Evolutionary conservation across 1,140 invertebrate species (phyloP).

Genomic region (Gonioctena quinquepunctata): DNA sequence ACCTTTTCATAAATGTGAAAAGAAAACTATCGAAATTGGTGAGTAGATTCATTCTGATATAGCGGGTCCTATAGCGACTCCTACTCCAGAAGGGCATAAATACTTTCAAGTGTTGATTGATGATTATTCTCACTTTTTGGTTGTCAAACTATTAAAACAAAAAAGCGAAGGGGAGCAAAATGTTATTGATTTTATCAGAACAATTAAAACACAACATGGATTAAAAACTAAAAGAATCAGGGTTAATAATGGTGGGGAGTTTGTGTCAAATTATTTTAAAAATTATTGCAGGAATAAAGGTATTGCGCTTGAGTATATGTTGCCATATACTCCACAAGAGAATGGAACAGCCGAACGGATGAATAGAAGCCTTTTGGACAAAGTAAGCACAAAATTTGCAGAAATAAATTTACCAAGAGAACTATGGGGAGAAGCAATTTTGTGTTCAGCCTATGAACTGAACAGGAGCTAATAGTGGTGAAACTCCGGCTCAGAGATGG

Average conservation of each 20-base stretch:
- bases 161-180: slow-evolving; percentile 23
- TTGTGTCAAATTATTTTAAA: slow-evolving; percentile 32
- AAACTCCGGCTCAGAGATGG: not conserved
- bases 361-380: slow-evolving; percentile 56
- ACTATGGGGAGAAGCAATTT: slow-evolving; percentile 38
- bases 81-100: slow-evolving; percentile 1
- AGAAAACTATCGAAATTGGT: not conserved
- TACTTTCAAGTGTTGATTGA: slow-evolving; percentile 21
- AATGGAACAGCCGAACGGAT: slow-evolving; percentile 60
- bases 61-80: not conserved
- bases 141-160: slow-evolving; percentile 19
- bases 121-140: slow-evolving; percentile 21
- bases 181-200: slow-evolving; percentile 20
- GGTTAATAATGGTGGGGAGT: slow-evolving; percentile 41
- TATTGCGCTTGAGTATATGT: slow-evolving; percentile 30
- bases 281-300: slow-evolving; percentile 36
- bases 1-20: not conserved
- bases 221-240: slow-evolving; percentile 21
- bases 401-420: slow-evolving; percentile 25
- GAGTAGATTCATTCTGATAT: slow-evolving; percentile 7
- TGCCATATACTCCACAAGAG: slow-evolving; percentile 57
- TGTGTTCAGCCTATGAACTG: slow-evolving; percentile 11
- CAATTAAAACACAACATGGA: slow-evolving; percentile 11
- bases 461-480: slow-evolving; percentile 10
- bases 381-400: slow-evolving; percentile 51